Conservation (phyloP, 2,113 vertebrate genomes). For the Gallinago media region DNA sequence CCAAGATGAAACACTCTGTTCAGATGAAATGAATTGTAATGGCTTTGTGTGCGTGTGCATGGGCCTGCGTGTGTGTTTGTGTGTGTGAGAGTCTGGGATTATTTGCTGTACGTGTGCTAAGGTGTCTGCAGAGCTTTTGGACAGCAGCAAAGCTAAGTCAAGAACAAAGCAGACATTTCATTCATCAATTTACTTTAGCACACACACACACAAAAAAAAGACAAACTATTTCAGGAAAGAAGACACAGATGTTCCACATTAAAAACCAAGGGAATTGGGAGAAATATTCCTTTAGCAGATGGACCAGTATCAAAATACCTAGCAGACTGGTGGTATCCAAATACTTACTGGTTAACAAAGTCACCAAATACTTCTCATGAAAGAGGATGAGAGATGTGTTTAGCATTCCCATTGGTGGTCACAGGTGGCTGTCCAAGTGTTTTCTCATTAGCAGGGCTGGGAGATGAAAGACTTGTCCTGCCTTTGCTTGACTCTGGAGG, state of each 20-base stretch:
- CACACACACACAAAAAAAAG: not conserved
- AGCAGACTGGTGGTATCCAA: not conserved
- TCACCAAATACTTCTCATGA: not conserved
- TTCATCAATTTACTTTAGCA: not conserved
- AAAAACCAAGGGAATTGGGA: not conserved
- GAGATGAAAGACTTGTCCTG: not conserved
- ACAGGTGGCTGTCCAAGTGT: not conserved
- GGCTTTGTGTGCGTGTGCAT: not conserved
- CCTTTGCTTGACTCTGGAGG: not conserved
- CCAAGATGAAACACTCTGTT: not conserved
- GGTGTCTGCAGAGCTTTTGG: slow-evolving; percentile 12
- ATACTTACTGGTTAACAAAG: not conserved
- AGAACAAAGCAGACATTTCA: slow-evolving; percentile 13
- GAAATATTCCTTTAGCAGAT: not conserved
- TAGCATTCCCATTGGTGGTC: not conserved
- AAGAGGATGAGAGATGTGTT: not conserved
- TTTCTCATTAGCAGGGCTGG: not conserved
- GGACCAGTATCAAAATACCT: not conserved
- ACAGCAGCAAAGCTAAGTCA: not conserved
- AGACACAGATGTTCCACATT: slow-evolving; percentile 47
- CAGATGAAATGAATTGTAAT: not conserved
- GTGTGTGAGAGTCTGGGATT: not conserved
- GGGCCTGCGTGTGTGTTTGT: not conserved
- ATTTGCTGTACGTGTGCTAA: not conserved
- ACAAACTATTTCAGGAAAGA: slow-evolving; percentile 7